phyloP scores from a whole-genome alignment of 2,888 invertebrate species.

The Mythimna vitellina region DNA sequence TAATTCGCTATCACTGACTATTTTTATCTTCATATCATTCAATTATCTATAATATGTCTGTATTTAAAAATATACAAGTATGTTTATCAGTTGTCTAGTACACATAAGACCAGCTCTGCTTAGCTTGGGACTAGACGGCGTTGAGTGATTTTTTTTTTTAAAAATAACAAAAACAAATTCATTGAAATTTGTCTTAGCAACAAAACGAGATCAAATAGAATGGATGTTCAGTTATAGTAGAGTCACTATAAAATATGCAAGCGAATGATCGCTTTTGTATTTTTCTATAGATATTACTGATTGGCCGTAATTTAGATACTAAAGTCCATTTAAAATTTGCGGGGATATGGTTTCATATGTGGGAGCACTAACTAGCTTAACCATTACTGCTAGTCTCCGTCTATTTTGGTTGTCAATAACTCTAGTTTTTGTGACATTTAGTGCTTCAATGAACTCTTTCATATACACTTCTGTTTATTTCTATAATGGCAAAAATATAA shows the following conservation, averaged over 20 bases:
- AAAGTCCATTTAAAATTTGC: no score
- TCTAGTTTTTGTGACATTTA: background rate
- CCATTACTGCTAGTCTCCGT: background rate
- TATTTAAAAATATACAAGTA: no score
- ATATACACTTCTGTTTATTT: background rate
- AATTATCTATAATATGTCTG: background rate
- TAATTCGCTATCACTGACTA: background rate
- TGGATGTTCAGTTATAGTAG: background rate
- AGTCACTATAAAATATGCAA: background rate
- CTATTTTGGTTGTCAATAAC: slow-evolving; percentile 4
- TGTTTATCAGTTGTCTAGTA: no score
- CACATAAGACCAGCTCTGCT: no score
- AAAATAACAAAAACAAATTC: no score
- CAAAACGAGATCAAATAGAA: background rate
- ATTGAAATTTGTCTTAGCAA: background rate
- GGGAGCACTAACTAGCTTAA: background rate
- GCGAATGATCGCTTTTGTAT: background rate
- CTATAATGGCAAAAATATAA: no score
- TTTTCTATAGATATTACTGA: background rate
- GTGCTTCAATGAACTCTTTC: background rate
- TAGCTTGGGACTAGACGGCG: no score
- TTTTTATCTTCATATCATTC: background rate
- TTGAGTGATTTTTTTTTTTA: no score
- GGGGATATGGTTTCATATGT: background rate
- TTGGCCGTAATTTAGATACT: background rate